These are phyloP conservation scores for Clistopyga incitator DNA, from an alignment of 2,888 invertebrate species.

Conservation along the genomic window DNA sequence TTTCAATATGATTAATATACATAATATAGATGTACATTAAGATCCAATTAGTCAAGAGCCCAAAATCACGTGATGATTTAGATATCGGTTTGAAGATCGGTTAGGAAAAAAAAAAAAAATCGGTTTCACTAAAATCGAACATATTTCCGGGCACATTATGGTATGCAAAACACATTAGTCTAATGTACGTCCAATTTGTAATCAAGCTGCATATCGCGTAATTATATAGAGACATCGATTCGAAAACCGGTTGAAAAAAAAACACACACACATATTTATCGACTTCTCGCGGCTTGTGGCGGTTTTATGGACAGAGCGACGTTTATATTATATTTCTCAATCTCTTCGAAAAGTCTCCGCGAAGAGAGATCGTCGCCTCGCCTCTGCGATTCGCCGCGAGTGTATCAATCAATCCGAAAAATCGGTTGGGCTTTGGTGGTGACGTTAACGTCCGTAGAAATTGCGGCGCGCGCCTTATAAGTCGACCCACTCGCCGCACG, in stretches of 20 bases:
- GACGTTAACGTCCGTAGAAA: conserved; percentile 45
- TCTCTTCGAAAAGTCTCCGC: conserved; percentile 6
- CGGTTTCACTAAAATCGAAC: too few species aligned
- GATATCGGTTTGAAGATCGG: neutral
- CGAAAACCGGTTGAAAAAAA: conserved; percentile 43
- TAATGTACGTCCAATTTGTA: conserved; percentile 66
- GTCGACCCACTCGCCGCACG: conserved; percentile 24
- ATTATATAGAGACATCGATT: conserved; percentile 49
- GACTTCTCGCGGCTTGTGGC: conserved; percentile 37
- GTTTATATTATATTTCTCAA: conserved; percentile 44
- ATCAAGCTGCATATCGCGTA: conserved; percentile 51
- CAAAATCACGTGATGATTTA: too few species aligned
- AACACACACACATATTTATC: neutral
- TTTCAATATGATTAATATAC: too few species aligned
- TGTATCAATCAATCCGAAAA: conserved; percentile 64
- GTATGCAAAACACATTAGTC: conserved; percentile 60
- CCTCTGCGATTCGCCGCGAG: conserved; percentile 57
- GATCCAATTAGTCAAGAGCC: too few species aligned
- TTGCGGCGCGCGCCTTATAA: conserved; percentile 26
- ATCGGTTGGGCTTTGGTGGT: conserved; percentile 59
- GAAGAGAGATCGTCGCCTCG: conserved; percentile 58
- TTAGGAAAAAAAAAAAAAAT: conserved; percentile 28
- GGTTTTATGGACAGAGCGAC: conserved; percentile 9
- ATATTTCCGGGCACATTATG: conserved; percentile 2
- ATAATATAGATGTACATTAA: too few species aligned